These are phyloP conservation scores for Euphysa ruthae DNA, from an alignment of 30 jellyfish, hydroid and myxozoan species.

Conservation along the genomic window DNA sequence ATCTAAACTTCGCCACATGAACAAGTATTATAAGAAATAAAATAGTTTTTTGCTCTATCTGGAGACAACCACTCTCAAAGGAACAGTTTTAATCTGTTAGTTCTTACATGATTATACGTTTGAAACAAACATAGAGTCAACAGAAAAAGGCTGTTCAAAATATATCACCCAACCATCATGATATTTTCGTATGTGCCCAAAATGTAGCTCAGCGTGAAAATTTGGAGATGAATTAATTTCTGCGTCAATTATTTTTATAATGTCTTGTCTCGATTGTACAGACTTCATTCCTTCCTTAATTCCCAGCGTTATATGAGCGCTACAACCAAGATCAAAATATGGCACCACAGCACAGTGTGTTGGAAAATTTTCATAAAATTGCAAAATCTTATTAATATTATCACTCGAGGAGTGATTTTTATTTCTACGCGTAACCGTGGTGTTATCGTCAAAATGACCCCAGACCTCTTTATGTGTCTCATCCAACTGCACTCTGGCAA, in stretches of 20 bases:
- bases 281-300: slow-evolving; percentile 29
- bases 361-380: too few relatives aligned
- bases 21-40: too few relatives aligned
- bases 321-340: slow-evolving; percentile 34
- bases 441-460: slow-evolving; percentile 55
- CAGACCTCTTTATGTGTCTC: slow-evolving; percentile 24
- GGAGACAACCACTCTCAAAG: too few relatives aligned
- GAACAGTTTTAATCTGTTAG: too few relatives aligned
- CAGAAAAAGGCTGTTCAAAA: slow-evolving; percentile 20
- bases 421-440: too few relatives aligned
- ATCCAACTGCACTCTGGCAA: slow-evolving; percentile 47
- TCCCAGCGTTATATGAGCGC: slow-evolving; percentile 62
- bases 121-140: slow-evolving; percentile 21
- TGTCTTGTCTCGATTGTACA: slow-evolving; percentile 26
- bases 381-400: too few relatives aligned
- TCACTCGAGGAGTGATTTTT: too few relatives aligned
- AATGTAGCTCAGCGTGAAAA: slow-evolving; percentile 4
- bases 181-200: slow-evolving; percentile 23
- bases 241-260: slow-evolving; percentile 1
- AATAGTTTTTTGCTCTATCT: too few relatives aligned
- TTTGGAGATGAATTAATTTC: slow-evolving; percentile 22
- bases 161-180: slow-evolving; percentile 49
- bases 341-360: slow-evolving; percentile 10
- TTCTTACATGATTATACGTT: too few relatives aligned
- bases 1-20: too few relatives aligned